A percentile compares a stretch with the other conserved stretches of the same genome.
Conservation (phyloP, 2,888 invertebrate genomes). For the Apamea crenata region DNA sequence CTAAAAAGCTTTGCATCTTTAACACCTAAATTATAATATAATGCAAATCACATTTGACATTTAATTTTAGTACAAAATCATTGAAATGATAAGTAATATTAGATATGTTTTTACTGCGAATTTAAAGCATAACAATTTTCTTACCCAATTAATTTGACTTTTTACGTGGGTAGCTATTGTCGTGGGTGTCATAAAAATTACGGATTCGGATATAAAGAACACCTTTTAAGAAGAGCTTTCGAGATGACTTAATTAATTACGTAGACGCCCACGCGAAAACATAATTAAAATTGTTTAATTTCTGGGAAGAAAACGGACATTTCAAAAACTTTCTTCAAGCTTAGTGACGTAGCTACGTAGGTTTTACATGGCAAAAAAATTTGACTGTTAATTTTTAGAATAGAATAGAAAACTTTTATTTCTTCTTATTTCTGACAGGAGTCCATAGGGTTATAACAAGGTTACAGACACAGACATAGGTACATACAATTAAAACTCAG, state of each 20-base stretch:
- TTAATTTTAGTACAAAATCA: not conserved
- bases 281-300: slow-evolving; percentile 28
- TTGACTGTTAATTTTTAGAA: not conserved
- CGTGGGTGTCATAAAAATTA: slow-evolving; percentile 32
- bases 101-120: not conserved
- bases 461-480: no score
- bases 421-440: no score
- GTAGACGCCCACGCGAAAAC: slow-evolving; percentile 1
- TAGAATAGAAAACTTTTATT: no score
- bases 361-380: not conserved
- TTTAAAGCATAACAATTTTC: not conserved
- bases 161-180: slow-evolving; percentile 3
- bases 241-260: slow-evolving; percentile 17
- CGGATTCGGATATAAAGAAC: not conserved
- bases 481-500: no score
- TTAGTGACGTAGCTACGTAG: not conserved
- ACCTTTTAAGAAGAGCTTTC: slow-evolving; percentile 6
- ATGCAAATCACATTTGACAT: not conserved
- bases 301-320: not conserved
- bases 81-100: not conserved
- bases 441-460: no score
- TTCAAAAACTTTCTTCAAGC: no score
- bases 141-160: not conserved
- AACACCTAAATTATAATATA: not conserved
- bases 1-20: not conserved